Conservation (phyloP, 2,113 vertebrate genomes). For the Pitta sordida region DNA sequence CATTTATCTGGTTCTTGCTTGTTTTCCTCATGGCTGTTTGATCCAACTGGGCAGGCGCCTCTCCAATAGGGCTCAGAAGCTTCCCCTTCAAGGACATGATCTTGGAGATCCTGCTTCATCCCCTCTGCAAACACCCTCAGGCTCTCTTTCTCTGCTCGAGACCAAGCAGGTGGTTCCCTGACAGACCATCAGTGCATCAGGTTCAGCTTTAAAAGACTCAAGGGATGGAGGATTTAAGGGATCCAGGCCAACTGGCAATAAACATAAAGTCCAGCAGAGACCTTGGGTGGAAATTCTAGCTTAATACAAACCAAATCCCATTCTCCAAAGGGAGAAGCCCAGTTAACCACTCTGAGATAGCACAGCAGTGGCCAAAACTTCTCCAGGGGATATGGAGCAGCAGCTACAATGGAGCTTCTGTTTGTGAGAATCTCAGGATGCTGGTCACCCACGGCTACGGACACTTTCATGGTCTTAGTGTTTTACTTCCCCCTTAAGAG, state of each 20-base stretch:
- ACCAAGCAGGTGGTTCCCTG: background rate
- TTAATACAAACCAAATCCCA: background rate
- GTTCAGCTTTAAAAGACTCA: background rate
- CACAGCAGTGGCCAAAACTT: background rate
- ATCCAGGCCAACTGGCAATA: background rate
- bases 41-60: background rate
- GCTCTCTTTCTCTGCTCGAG: background rate
- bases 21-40: background rate
- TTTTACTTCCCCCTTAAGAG: background rate
- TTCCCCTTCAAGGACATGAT: background rate
- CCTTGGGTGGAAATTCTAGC: background rate
- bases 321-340: background rate
- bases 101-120: background rate
- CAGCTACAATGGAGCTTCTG: background rate
- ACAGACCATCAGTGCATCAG: background rate
- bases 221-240: background rate
- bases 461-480: background rate
- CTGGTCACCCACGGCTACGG: background rate
- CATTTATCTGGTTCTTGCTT: background rate
- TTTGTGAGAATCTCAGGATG: background rate
- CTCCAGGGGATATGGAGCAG: background rate
- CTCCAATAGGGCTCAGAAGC: background rate
- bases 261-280: background rate
- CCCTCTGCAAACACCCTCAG: background rate
- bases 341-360: background rate